A percentile compares a stretch with the other conserved stretches of the same genome.
phyloP scores from a whole-genome alignment of 2,888 invertebrate genomes.

The Corbicula japonica region DNA sequence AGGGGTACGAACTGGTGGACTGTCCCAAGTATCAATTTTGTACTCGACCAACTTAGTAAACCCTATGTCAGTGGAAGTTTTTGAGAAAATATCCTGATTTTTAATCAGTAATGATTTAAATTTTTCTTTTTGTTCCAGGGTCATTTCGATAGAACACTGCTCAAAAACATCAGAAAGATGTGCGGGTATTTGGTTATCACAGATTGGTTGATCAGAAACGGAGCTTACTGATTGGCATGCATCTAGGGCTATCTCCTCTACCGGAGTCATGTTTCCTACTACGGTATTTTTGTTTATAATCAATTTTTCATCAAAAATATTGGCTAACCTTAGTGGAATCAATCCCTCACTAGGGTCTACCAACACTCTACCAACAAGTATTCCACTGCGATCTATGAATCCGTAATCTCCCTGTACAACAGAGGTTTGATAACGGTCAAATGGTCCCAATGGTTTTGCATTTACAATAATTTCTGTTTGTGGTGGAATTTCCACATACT shows the following conservation, averaged over 20 bases:
- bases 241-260: too few species aligned
- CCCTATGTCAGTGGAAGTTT: not conserved
- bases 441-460: not conserved
- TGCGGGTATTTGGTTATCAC: too few species aligned
- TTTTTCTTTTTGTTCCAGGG: too few species aligned
- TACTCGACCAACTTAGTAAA: not conserved
- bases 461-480: not conserved
- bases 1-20: not conserved
- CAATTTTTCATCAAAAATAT: not conserved
- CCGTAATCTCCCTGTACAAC: not conserved
- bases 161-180: too few species aligned
- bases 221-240: too few species aligned
- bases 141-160: too few species aligned
- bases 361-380: not conserved
- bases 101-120: not conserved
- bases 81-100: not conserved
- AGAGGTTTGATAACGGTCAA: not conserved
- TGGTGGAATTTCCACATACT: constrained; percentile 1
- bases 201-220: too few species aligned
- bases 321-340: not conserved
- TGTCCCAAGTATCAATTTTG: not conserved
- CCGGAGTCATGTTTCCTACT: not conserved
- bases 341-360: not conserved
- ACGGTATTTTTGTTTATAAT: not conserved
- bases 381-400: not conserved